Conservation (phyloP, 2,888 invertebrate species). For the Sinopyrophorus schimmeli region DNA sequence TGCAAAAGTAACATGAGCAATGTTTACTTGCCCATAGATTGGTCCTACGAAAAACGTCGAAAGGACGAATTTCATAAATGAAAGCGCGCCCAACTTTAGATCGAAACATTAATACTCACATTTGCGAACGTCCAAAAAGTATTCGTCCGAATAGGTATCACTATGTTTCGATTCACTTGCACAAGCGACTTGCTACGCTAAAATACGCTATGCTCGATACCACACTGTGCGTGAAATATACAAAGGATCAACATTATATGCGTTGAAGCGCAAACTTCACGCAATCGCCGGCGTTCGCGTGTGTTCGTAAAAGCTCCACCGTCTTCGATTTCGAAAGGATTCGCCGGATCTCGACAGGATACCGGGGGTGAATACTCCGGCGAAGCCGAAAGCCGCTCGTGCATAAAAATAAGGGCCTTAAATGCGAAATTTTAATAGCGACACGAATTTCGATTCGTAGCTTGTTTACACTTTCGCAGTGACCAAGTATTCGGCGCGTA, state of each 20-base stretch:
- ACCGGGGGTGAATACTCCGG: constrained; percentile 3
- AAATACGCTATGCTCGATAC: constrained; percentile 14
- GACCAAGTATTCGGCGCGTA: constrained; percentile 1
- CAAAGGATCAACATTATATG: constrained; percentile 27
- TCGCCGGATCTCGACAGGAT: constrained; percentile 7
- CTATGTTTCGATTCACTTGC: no score
- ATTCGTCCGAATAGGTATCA: no score
- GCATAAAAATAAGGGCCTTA: constrained; percentile 2
- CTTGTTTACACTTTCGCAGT: no score
- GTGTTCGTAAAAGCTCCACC: constrained; percentile 8
- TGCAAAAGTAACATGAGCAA: no score
- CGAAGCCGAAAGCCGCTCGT: not conserved
- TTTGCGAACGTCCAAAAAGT: no score
- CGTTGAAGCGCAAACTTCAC: constrained; percentile 25
- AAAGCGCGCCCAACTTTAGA: no score
- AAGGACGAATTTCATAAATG: no score
- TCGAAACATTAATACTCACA: no score
- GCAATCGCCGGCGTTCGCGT: constrained; percentile 12
- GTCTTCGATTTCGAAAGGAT: constrained; percentile 3
- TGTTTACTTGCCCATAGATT: no score
- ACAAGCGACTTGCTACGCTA: constrained; percentile 19
- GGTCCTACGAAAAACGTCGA: no score
- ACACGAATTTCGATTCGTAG: no score
- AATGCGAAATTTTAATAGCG: no score
- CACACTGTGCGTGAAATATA: constrained; percentile 22